phyloP scores from a whole-genome alignment of 2,888 invertebrate genomes.

The Amblyteles armatorius region DNA sequence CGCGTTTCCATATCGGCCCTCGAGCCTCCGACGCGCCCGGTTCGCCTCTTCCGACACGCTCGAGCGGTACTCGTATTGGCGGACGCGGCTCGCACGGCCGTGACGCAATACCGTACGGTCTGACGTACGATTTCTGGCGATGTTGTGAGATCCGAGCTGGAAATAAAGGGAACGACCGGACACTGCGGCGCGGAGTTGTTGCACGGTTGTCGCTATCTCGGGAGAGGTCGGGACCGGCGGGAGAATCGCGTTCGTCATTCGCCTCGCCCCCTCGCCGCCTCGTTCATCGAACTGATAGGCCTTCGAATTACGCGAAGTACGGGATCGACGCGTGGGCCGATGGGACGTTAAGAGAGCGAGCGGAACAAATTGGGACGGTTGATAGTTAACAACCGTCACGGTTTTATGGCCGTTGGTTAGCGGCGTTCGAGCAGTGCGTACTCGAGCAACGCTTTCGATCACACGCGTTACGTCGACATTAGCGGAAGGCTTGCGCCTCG shows the following conservation, averaged over 20 bases:
- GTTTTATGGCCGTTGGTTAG: slow-evolving; percentile 38
- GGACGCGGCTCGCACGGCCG: not conserved
- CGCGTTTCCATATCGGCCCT: slow-evolving; percentile 33
- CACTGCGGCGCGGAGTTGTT: slow-evolving; percentile 8
- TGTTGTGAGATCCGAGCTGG: slow-evolving; percentile 50
- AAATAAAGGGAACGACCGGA: slow-evolving; percentile 54
- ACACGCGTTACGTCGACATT: slow-evolving; percentile 54
- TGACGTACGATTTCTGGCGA: not conserved
- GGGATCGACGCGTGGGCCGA: slow-evolving; percentile 54
- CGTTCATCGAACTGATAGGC: slow-evolving; percentile 44
- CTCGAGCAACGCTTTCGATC: slow-evolving; percentile 54
- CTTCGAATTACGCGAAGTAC: slow-evolving; percentile 51
- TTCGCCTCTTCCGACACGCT: not conserved
- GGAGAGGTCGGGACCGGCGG: slow-evolving; percentile 1
- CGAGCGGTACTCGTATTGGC: not conserved
- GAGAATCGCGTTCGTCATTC: slow-evolving; percentile 2
- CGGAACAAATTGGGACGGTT: slow-evolving; percentile 61
- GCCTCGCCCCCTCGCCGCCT: not conserved
- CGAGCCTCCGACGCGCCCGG: slow-evolving; percentile 38
- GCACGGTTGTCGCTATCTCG: slow-evolving; percentile 30
- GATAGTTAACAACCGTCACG: slow-evolving; percentile 28
- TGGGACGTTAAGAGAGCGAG: slow-evolving; percentile 35
- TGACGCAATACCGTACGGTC: slow-evolving; percentile 1
- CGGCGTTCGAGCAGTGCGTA: slow-evolving; percentile 49
- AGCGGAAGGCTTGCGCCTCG: slow-evolving; percentile 44